These are phyloP conservation scores for Sclerodermus sp. DNA, from an alignment of 2,888 invertebrate genomes.

Conservation along the genomic window DNA sequence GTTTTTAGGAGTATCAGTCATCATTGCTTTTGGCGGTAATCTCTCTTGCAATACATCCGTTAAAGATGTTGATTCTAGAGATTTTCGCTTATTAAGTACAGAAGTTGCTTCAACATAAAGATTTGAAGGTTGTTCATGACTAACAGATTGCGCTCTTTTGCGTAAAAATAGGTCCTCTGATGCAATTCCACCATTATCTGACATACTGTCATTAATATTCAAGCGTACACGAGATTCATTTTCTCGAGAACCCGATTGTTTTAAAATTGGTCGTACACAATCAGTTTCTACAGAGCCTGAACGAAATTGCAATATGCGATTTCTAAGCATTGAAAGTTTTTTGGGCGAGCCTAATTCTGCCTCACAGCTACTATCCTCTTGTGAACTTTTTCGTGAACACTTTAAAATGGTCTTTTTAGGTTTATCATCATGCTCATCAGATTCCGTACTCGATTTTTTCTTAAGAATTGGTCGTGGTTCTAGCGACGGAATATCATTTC, in stretches of 20 bases:
- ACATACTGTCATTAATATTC: slow-evolving; percentile 61
- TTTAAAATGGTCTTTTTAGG: slow-evolving; percentile 79
- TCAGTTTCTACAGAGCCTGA: slow-evolving; percentile 60
- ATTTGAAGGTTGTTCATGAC: slow-evolving; percentile 39
- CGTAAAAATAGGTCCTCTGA: slow-evolving; percentile 53
- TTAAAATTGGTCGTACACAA: slow-evolving; percentile 68
- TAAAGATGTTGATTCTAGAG: slow-evolving; percentile 33
- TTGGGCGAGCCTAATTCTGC: slow-evolving; percentile 63
- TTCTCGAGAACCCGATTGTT: slow-evolving; percentile 64
- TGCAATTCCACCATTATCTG: slow-evolving; percentile 59
- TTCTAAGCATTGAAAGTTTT: slow-evolving; percentile 63
- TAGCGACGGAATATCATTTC: slow-evolving; percentile 42
- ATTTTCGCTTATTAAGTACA: slow-evolving; percentile 29
- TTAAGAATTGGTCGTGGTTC: slow-evolving; percentile 74
- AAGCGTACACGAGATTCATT: slow-evolving; percentile 68
- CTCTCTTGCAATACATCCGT: slow-evolving; percentile 22
- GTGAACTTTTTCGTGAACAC: slow-evolving; percentile 68
- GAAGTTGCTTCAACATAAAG: slow-evolving; percentile 2
- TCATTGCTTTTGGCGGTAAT: slow-evolving; percentile 9
- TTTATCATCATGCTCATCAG: slow-evolving; percentile 72
- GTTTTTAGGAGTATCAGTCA: slow-evolving; percentile 15
- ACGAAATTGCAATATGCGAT: slow-evolving; percentile 62
- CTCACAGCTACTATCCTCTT: slow-evolving; percentile 65
- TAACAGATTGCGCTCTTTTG: slow-evolving; percentile 49
- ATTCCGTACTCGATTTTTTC: slow-evolving; percentile 80